Conservation (phyloP, 2,888 invertebrate genomes). For the Adela reaumurella region DNA sequence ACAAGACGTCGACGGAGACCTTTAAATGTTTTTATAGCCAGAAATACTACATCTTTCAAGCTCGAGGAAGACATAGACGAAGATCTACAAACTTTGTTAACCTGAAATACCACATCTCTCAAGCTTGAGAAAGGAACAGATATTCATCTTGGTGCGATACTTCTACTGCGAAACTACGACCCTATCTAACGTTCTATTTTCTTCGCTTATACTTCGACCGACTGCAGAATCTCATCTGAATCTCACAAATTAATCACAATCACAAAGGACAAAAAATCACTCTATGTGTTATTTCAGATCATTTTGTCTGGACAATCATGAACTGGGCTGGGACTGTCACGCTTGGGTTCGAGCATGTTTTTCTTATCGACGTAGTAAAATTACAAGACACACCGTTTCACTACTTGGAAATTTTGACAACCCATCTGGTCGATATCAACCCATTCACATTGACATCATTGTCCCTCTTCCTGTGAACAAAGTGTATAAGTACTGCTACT, state of each 20-base stretch:
- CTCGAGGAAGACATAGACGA: constrained; percentile 10
- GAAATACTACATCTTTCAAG: too few species aligned
- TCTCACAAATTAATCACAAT: too few species aligned
- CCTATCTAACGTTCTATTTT: too few species aligned
- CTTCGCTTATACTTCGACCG: too few species aligned
- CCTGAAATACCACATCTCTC: too few species aligned
- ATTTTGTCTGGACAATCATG: constrained; percentile 26
- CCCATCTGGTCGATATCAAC: constrained; percentile 17
- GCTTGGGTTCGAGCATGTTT: constrained; percentile 20
- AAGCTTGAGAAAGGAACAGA: too few species aligned
- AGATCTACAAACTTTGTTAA: constrained; percentile 10
- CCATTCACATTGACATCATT: constrained; percentile 22
- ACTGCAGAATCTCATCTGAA: constrained; percentile 1
- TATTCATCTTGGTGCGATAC: too few species aligned
- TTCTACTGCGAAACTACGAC: too few species aligned
- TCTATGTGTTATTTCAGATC: constrained; percentile 15
- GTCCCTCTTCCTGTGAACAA: constrained; percentile 13
- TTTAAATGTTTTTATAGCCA: too few species aligned
- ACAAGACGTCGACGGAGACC: too few species aligned
- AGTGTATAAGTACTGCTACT: constrained; percentile 11
- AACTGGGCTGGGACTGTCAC: constrained; percentile 19
- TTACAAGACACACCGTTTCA: constrained; percentile 18
- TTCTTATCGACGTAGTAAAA: constrained; percentile 22
- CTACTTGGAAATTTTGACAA: constrained; percentile 15
- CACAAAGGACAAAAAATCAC: background rate